Evolutionary conservation across 2,113 vertebrate genomes (phyloP), one percentile per base, ranked within the genome.

Genomic region (Psephotus haematonotus): DNA sequence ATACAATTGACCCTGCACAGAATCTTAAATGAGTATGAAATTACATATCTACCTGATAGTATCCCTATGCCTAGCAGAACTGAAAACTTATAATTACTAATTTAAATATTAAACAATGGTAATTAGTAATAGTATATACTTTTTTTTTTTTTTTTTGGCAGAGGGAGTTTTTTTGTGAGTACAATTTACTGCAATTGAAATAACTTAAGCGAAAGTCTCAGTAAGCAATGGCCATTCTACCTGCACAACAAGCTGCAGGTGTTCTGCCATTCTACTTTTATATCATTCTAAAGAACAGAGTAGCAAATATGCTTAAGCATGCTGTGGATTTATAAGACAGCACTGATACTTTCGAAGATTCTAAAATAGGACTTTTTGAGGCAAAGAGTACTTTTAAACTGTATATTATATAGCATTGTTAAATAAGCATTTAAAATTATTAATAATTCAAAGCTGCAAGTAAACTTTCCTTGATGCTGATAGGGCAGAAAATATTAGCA

Each of bases 271-370:
- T 90, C 7, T 25, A 64, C 12, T 71, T 31, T 5, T 10, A 6
- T 39, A 35, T 22, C 7, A 20, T 37, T 63, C 39, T 62, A 24
- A 9, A 68, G 17, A 63, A 41, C 10, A 75, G 17, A 35, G 7
- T 2, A 33, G 18, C 17, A 74, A 75, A 22, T 37, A 74, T 0
- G 1, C 7, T 20, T 70, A 57, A 41, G 10, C 1, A 1, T 44
- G 6, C 8, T 52, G 14, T 52, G 7, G 4, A 2, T 77, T 86
- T 81, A 43, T 41, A 33, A 46, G 8, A 53, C 8, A 91, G 15
- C 25, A 41, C 22, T 37, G 33, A 57, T 19, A 9, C 24, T 86
- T 60, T 43, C n/a, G 71, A 79, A 53, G 10, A 31, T 16, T 37
- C 25, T 67, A 59, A 77, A 43, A 82, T 4, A 72, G 0, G 2